A percentile compares a stretch with the other conserved stretches of the same genome.
phyloP scores from a whole-genome alignment of 2,113 vertebrate species.

The Panthera uncia region DNA sequence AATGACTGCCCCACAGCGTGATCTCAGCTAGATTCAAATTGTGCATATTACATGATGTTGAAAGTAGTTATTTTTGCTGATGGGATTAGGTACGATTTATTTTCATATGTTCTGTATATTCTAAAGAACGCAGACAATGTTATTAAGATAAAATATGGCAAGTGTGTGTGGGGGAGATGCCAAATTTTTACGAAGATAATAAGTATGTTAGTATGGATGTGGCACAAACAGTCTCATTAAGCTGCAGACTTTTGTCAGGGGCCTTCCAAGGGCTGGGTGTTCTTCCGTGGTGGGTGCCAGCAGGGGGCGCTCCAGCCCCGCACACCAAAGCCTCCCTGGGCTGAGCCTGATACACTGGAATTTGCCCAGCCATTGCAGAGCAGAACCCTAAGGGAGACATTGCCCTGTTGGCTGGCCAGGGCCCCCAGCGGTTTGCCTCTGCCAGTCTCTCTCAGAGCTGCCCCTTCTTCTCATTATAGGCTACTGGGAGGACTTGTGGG shows the following conservation, averaged over 20 bases:
- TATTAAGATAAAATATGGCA: neutral
- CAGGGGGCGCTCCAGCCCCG: conserved; percentile 52
- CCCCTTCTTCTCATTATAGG: neutral
- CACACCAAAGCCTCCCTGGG: neutral
- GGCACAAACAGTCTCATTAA: neutral
- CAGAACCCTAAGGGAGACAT: neutral
- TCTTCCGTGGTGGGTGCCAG: neutral
- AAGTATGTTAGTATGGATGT: neutral
- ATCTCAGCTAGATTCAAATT: neutral
- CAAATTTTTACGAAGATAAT: neutral
- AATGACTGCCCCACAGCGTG: neutral
- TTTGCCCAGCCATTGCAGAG: neutral
- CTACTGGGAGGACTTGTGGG: neutral
- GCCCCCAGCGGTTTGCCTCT: neutral
- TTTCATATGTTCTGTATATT: neutral
- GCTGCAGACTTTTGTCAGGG: neutral
- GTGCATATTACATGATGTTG: neutral
- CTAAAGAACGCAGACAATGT: neutral
- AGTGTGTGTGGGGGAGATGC: neutral
- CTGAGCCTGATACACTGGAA: neutral
- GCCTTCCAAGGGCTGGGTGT: neutral
- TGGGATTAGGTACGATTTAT: neutral
- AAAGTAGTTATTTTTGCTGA: neutral
- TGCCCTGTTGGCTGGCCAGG: neutral
- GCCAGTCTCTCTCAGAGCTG: neutral